Evolutionary conservation across 2,888 invertebrate genomes (phyloP).

Genomic region (Apotomis turbidana): DNA sequence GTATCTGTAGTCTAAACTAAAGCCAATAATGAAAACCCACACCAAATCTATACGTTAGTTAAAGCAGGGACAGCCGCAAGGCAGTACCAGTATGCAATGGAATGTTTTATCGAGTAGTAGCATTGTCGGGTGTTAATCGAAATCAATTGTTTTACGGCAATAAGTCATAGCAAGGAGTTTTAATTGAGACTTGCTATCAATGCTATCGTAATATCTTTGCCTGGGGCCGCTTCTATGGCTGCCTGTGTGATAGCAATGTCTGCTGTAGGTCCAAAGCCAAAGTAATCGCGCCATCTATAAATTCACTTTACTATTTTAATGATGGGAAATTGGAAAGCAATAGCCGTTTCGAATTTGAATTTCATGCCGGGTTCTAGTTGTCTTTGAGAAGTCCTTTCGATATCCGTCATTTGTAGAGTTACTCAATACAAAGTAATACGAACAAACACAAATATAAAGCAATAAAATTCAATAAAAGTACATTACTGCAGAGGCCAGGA

Average conservation of each 20-base stretch:
- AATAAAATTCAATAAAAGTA: no score
- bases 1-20: neutral
- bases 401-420: neutral
- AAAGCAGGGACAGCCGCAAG: slow-evolving; percentile 33
- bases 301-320: slow-evolving; percentile 38
- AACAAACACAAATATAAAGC: neutral
- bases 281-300: slow-evolving; percentile 37
- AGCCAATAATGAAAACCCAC: slow-evolving; percentile 20
- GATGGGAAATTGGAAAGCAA: slow-evolving; percentile 32
- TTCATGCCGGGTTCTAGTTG: slow-evolving; percentile 1
- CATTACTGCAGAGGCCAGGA: no score
- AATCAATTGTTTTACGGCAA: slow-evolving; percentile 77
- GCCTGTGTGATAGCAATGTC: slow-evolving; percentile 33
- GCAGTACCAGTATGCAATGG: slow-evolving; percentile 43
- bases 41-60: slow-evolving; percentile 24
- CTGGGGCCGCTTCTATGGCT: slow-evolving; percentile 60
- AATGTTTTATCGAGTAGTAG: slow-evolving; percentile 74
- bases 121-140: slow-evolving; percentile 77
- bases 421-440: neutral
- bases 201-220: slow-evolving; percentile 63
- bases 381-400: slow-evolving; percentile 10
- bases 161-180: slow-evolving; percentile 72
- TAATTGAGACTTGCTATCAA: slow-evolving; percentile 70
- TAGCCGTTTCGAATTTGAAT: slow-evolving; percentile 19
- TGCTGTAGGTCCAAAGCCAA: slow-evolving; percentile 44